Conservation (phyloP, 2,797 vertebrate genomes). For the Macropodus opercularis region DNA sequence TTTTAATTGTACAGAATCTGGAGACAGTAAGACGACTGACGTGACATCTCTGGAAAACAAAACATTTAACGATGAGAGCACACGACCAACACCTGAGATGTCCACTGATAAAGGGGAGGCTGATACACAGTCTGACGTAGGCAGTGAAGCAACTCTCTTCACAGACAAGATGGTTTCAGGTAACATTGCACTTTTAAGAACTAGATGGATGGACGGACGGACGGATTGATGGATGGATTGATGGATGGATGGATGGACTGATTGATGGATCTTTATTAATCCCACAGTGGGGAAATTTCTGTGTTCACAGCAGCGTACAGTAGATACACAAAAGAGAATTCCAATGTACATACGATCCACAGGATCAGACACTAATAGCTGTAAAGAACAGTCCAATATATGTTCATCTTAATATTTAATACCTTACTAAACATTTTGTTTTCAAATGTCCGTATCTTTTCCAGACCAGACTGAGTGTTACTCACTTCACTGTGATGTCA, state of each 20-base stretch:
- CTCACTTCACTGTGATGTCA: slow-evolving; percentile 78
- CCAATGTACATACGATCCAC: too few species aligned
- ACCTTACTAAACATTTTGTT: slow-evolving; percentile 1
- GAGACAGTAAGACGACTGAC: slow-evolving; percentile 33
- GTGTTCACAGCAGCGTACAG: too few species aligned
- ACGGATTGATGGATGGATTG: too few species aligned
- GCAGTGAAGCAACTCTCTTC: slow-evolving; percentile 53
- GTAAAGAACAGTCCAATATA: too few species aligned
- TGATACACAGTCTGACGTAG: slow-evolving; percentile 14
- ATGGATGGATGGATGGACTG: too few species aligned
- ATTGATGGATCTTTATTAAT: too few species aligned
- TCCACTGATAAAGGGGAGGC: slow-evolving; percentile 18
- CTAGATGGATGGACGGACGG: too few species aligned
- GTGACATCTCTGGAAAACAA: slow-evolving; percentile 49
- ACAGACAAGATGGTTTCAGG: slow-evolving; percentile 91
- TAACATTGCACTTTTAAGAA: slow-evolving; percentile 52
- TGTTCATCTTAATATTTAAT: neutral
- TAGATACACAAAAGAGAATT: too few species aligned
- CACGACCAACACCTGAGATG: slow-evolving; percentile 6
- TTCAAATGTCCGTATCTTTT: slow-evolving; percentile 9
- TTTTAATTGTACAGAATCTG: slow-evolving; percentile 53
- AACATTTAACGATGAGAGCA: slow-evolving; percentile 55
- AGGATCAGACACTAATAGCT: too few species aligned
- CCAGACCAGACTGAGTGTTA: slow-evolving; percentile 87
- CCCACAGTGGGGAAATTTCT: too few species aligned